Conservation (phyloP, 1,140 invertebrate species). For the Bombus balteatus region DNA sequence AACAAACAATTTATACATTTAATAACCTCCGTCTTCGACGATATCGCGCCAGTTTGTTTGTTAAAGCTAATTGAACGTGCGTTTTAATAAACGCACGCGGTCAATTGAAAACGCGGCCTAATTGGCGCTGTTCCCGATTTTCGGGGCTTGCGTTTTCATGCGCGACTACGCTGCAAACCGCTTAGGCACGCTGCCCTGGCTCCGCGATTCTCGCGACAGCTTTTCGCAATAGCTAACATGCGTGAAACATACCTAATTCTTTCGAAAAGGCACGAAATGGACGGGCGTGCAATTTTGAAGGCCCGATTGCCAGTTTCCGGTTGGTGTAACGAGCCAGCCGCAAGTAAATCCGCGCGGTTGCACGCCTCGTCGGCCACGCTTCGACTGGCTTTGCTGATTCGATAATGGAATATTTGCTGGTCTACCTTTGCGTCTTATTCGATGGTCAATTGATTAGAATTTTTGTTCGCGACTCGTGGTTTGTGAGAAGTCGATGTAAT, state of each 20-base stretch:
- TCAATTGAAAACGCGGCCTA: constrained; percentile 24
- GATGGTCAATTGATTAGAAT: neutral
- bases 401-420: neutral
- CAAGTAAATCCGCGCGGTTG: constrained; percentile 15
- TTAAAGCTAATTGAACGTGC: constrained; percentile 22
- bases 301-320: neutral
- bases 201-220: neutral
- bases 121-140: constrained; percentile 5
- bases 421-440: neutral
- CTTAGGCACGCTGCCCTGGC: neutral
- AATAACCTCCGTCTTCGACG: constrained; percentile 30
- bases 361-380: neutral
- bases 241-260: constrained; percentile 4
- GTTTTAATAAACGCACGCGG: constrained; percentile 21
- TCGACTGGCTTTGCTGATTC: neutral
- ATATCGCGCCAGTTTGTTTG: neutral
- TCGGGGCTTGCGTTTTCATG: constrained; percentile 14
- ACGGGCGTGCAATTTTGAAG: constrained; percentile 9
- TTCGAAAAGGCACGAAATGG: neutral
- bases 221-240: neutral
- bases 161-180: constrained; percentile 25
- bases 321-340: neutral
- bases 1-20: constrained; percentile 32
- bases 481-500: neutral
- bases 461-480: no score